These are phyloP conservation scores for Metopolophium dirhodum DNA, from an alignment of 1,140 invertebrate species.

Conservation along the genomic window DNA sequence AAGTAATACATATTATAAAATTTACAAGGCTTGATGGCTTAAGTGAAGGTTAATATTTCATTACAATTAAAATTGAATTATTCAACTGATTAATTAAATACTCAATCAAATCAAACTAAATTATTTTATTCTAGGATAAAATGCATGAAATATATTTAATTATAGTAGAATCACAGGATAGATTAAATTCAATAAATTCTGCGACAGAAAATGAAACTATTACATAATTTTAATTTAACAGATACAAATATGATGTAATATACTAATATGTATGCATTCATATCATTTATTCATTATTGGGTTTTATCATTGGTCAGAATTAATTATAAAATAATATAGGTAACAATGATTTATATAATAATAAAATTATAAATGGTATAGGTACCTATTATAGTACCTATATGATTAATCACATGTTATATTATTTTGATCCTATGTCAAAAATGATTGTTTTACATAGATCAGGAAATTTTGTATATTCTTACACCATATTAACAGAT, in stretches of 20 bases:
- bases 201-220: not conserved
- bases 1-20: no score
- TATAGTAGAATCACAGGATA: not conserved
- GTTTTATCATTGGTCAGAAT: not conserved
- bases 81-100: not conserved
- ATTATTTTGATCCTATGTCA: not conserved
- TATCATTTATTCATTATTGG: not conserved
- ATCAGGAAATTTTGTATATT: not conserved
- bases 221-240: not conserved
- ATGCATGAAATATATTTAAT: not conserved
- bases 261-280: not conserved
- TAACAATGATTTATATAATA: not conserved
- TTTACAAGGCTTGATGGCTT: no score
- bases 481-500: not conserved
- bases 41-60: no score
- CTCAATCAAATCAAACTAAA: not conserved
- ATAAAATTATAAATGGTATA: not conserved
- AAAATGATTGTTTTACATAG: not conserved
- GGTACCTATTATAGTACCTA: not conserved
- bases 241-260: not conserved
- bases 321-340: not conserved
- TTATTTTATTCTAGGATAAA: not conserved
- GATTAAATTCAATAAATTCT: not conserved
- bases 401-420: not conserved
- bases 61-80: not conserved